phyloP scores from a whole-genome alignment of 2,888 invertebrate species.

The Pantelozetes paolii region DNA sequence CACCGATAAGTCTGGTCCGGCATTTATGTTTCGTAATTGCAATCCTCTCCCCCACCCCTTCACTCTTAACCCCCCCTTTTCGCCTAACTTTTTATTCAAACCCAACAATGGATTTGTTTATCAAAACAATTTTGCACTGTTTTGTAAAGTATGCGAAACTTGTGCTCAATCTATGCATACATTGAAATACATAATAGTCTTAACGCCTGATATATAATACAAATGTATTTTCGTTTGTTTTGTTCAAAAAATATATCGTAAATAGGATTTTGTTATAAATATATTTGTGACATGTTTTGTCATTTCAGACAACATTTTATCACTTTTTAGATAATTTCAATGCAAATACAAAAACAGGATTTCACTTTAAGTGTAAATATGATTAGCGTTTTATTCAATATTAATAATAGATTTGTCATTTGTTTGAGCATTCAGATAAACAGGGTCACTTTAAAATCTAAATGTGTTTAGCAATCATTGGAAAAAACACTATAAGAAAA shows the following conservation, averaged over 20 bases:
- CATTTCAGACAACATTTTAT: background rate
- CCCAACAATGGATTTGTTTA: constrained; percentile 31
- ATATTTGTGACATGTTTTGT: too few relatives aligned
- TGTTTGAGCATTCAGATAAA: too few relatives aligned
- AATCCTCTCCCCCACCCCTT: constrained; percentile 17
- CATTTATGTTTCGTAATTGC: constrained; percentile 24
- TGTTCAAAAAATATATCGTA: constrained; percentile 2
- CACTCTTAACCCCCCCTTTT: constrained; percentile 3
- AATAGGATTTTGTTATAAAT: constrained; percentile 28
- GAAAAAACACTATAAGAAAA: too few relatives aligned
- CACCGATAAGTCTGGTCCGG: constrained; percentile 15
- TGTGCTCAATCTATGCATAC: constrained; percentile 9
- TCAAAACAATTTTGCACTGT: background rate
- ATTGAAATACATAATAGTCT: constrained; percentile 16
- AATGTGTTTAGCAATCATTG: too few relatives aligned
- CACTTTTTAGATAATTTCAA: background rate
- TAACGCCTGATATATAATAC: constrained; percentile 1
- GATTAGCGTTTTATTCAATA: background rate
- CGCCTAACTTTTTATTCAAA: constrained; percentile 1
- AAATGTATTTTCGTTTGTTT: constrained; percentile 19
- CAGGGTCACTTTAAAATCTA: too few relatives aligned
- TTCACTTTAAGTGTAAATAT: constrained; percentile 16
- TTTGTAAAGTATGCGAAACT: background rate
- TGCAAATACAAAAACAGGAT: constrained; percentile 9
- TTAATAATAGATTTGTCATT: too few relatives aligned